Evolutionary conservation across 2,888 invertebrate genomes (phyloP), one percentile per base, ranked within the genome.

Genomic region (Folsomia candida): DNA sequence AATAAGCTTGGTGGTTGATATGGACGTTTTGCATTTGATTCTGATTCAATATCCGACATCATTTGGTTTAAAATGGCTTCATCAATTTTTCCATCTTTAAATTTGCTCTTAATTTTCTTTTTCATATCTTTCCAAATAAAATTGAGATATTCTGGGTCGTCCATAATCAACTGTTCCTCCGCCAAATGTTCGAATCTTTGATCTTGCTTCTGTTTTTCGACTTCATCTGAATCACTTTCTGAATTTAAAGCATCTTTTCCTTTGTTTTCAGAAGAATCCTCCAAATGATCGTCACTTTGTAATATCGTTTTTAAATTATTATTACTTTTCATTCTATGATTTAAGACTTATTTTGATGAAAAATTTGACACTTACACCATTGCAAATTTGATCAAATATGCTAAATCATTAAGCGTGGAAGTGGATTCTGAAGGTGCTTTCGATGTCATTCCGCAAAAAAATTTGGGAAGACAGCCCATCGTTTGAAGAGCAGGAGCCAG

Each of bases 401-500:
- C 74, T 51, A 71, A 37, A 60, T 73, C 76, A 60, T 76, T 76
- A 0, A 76, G 1, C 2, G 76, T 65, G 14, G 28, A 68, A 0
- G 73, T 71, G 9, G 22, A 58, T 1, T 71, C 64, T 0, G 59
- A 27, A 2, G 76, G 76, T 20, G 69, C 63, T 28, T 76, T 73
- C 0, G 75, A 66, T 29, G 73, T 76, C 27, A 76, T 58, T 61
- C 73, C 73, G 64, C 76, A 76, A 54, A 76, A 76, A 47, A 76
- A 73, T 59, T 76, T 76, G 20, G 76, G 76, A 28, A 76, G 62
- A 67, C 76, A 76, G 9, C 76, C 76, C 70, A 73, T 71, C 14
- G 76, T 76, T 51, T 73, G 73, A 24, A 76, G 51, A 6, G 73
- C 73, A 25, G 76, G 76, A 2, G 73, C 73, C 11, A 76, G 58